phyloP scores from a whole-genome alignment of 1,140 invertebrate species.

The Trichogramma pretiosum region DNA sequence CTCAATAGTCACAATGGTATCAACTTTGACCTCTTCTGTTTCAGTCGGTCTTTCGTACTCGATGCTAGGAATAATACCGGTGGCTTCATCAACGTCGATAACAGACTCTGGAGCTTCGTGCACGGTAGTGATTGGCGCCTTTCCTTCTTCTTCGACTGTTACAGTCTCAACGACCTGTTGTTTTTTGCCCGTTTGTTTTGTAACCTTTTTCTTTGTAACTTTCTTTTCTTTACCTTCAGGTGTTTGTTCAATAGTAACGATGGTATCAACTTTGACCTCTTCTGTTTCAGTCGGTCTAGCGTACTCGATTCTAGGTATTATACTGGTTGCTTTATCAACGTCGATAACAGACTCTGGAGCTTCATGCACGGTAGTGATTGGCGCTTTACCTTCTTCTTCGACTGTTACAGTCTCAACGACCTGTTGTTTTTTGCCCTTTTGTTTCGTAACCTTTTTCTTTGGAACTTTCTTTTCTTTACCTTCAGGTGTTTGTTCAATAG shows the following conservation, averaged over 20 bases:
- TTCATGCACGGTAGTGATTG: too few relatives aligned
- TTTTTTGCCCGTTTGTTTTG: constrained; percentile 27
- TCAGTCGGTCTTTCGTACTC: constrained; percentile 6
- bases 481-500: too few relatives aligned
- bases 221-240: too few relatives aligned
- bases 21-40: neutral
- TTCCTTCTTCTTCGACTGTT: constrained; percentile 34
- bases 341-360: constrained; percentile 21
- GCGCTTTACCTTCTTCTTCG: too few relatives aligned
- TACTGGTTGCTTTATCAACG: constrained; percentile 8
- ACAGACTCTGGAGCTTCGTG: constrained; percentile 19
- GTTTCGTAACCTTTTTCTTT: too few relatives aligned
- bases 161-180: constrained; percentile 43
- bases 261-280: constrained; percentile 13
- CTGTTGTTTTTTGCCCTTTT: too few relatives aligned
- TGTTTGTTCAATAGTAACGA: constrained; percentile 14
- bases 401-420: too few relatives aligned
- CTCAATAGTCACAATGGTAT: too few relatives aligned
- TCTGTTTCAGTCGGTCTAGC: constrained; percentile 11
- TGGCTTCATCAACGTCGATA: constrained; percentile 21
- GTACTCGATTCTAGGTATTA: constrained; percentile 8
- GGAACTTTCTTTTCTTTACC: too few relatives aligned
- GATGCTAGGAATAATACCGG: constrained; percentile 7
- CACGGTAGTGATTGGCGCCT: constrained; percentile 14
- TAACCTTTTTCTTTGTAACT: constrained; percentile 29